Evolutionary conservation across 1,140 invertebrate genomes (phyloP).

Genomic region (Temnothorax nylanderi): DNA sequence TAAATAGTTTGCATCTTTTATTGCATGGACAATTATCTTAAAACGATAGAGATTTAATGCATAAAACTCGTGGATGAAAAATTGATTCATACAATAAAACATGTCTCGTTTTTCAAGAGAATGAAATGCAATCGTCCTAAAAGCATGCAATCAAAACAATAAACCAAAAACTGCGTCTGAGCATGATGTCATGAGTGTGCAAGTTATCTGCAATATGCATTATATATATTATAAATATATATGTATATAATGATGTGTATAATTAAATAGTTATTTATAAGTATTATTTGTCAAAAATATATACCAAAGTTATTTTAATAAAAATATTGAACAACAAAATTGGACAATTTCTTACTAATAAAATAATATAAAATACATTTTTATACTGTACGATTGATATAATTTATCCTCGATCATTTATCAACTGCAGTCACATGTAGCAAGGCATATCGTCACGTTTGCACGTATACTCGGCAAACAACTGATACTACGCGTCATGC

Average conservation of each 20-base stretch:
- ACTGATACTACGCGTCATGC: slow-evolving; percentile 25
- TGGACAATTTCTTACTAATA: not conserved
- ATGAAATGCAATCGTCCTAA: not conserved
- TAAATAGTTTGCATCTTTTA: slow-evolving; percentile 28
- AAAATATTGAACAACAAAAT: not conserved
- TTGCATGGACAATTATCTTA: slow-evolving; percentile 2
- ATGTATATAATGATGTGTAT: not conserved
- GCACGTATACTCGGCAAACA: slow-evolving; percentile 2
- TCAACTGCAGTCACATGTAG: not conserved
- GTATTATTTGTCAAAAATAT: not conserved
- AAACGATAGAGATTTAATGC: slow-evolving; percentile 3
- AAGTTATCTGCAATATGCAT: slow-evolving; percentile 4
- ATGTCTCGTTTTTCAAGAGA: not conserved
- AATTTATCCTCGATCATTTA: slow-evolving; percentile 52
- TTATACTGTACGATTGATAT: not conserved
- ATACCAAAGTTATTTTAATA: not conserved
- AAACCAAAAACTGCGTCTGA: not conserved
- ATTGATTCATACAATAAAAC: not conserved
- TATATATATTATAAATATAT: not conserved
- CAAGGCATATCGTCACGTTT: slow-evolving; percentile 21
- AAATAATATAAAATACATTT: not conserved
- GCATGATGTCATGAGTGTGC: not conserved
- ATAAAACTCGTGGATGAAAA: not conserved
- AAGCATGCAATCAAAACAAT: slow-evolving; percentile 3
- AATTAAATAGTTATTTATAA: not conserved